Conservation (phyloP, 1,140 invertebrate genomes). For the Artemia franciscana region DNA sequence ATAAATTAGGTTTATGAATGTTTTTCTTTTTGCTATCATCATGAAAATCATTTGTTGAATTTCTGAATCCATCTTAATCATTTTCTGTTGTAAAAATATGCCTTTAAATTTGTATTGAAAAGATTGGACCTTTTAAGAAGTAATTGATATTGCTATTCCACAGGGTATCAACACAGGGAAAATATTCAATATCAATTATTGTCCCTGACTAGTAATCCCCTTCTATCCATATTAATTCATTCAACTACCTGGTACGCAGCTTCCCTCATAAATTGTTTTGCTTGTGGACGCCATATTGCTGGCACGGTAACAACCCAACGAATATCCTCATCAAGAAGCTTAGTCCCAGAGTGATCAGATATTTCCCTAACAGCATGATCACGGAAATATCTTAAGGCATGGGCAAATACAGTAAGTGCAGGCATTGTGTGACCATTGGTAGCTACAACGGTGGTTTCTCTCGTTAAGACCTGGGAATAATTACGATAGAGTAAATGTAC, state of each 20-base stretch:
- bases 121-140: too few relatives aligned
- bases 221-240: background rate
- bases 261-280: constrained; percentile 35
- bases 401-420: constrained; percentile 28
- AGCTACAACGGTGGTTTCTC: constrained; percentile 25
- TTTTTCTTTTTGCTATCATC: too few relatives aligned
- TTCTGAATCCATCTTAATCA: too few relatives aligned
- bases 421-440: constrained; percentile 25
- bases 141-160: too few relatives aligned
- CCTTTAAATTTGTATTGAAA: too few relatives aligned
- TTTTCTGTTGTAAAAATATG: too few relatives aligned
- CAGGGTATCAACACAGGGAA: too few relatives aligned
- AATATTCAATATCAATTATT: too few relatives aligned
- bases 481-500: too few relatives aligned
- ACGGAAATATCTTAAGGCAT: constrained; percentile 28
- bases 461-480: constrained; percentile 25
- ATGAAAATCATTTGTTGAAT: too few relatives aligned
- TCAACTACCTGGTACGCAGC: constrained; percentile 29
- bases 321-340: constrained; percentile 26
- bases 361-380: constrained; percentile 30
- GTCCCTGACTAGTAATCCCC: too few relatives aligned
- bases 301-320: constrained; percentile 37
- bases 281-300: constrained; percentile 33
- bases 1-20: too few relatives aligned
- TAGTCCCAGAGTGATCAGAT: constrained; percentile 24